A percentile compares a stretch with the other conserved stretches of the same genome.
Conservation (phyloP, 2,797 vertebrate species). For the Synanceia verrucosa region DNA sequence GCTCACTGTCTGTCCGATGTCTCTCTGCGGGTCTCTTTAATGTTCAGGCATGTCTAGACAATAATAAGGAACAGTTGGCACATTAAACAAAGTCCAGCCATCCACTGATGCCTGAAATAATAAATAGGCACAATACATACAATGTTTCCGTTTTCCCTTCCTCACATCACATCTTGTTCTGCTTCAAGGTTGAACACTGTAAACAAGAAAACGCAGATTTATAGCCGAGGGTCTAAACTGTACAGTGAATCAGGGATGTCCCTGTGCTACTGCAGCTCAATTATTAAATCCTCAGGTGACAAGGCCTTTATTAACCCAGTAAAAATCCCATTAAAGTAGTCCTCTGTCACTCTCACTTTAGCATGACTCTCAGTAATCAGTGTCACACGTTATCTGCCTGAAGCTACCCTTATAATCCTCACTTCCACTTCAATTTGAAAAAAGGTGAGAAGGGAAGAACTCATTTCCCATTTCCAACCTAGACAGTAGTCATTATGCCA, state of each 20-base stretch:
- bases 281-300: slow-evolving; percentile 34
- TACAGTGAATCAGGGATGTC: neutral
- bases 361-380: slow-evolving; percentile 9
- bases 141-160: neutral
- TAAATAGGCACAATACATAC: slow-evolving; percentile 1
- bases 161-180: neutral
- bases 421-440: slow-evolving; percentile 25
- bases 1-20: slow-evolving; percentile 26
- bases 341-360: slow-evolving; percentile 13
- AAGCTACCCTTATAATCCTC: slow-evolving; percentile 9
- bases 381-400: slow-evolving; percentile 5
- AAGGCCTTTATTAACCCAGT: slow-evolving; percentile 37
- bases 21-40: slow-evolving; percentile 20
- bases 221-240: neutral
- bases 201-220: neutral
- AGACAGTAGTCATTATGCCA: neutral
- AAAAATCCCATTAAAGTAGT: slow-evolving; percentile 33
- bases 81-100: slow-evolving; percentile 33
- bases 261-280: slow-evolving; percentile 1
- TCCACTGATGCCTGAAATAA: slow-evolving; percentile 11
- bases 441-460: slow-evolving; percentile 47
- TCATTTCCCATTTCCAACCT: slow-evolving; percentile 25
- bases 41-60: slow-evolving; percentile 42
- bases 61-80: slow-evolving; percentile 35
- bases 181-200: neutral